phyloP scores from a whole-genome alignment of 2,113 vertebrate species.

The Clarias gariepinus region DNA sequence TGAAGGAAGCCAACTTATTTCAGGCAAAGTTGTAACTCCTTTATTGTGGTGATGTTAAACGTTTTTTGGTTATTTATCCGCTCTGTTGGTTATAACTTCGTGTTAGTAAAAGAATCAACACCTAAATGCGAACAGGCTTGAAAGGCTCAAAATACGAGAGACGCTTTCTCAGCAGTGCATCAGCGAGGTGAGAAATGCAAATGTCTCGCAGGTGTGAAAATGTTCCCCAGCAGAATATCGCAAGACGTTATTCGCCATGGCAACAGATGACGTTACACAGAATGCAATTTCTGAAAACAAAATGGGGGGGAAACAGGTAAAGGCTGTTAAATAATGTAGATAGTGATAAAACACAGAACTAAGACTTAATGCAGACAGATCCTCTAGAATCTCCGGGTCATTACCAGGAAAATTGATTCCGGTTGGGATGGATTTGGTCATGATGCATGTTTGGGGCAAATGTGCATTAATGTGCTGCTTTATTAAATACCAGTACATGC shows the following conservation, averaged over 20 bases:
- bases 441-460: neutral
- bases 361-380: neutral
- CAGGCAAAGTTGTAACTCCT: neutral
- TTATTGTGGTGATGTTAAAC: neutral
- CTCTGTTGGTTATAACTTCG: neutral
- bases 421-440: neutral
- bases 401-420: neutral
- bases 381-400: neutral
- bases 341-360: neutral
- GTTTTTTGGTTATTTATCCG: neutral
- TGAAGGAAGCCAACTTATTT: neutral
- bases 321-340: neutral
- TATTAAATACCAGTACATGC: neutral
- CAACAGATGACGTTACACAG: neutral
- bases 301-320: neutral
- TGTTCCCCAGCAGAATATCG: neutral
- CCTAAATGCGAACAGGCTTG: neutral
- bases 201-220: constrained; percentile 10
- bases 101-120: neutral
- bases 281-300: neutral
- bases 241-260: neutral
- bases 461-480: neutral
- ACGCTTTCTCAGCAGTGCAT: neutral
- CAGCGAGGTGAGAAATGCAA: constrained; percentile 1
- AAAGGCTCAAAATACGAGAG: neutral